Evolutionary conservation across 2,797 vertebrate species (phyloP).

Genomic region (Oryzias sinensis): DNA sequence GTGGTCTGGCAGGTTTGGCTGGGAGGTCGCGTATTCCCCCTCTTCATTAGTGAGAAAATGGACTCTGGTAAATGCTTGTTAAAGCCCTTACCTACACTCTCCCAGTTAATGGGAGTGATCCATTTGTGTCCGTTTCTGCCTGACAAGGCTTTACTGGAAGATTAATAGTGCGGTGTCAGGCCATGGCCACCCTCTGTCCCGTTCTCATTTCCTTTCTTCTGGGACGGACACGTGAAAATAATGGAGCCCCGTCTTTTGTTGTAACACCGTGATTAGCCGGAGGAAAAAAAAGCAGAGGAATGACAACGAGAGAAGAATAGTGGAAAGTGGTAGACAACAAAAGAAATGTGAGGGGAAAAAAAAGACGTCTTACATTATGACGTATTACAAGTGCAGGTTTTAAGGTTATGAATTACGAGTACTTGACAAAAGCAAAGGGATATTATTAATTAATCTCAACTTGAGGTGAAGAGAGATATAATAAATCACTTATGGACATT

Average conservation of each 20-base stretch:
- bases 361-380: constrained; percentile 51
- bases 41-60: constrained; percentile 99
- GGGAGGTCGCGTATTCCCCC: constrained; percentile 95
- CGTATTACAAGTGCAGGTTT: constrained; percentile 66
- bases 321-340: constrained; percentile 73
- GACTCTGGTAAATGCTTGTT: constrained; percentile 99
- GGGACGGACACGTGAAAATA: constrained; percentile 90
- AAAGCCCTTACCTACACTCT: constrained; percentile 99
- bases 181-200: constrained; percentile 95
- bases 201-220: constrained; percentile 99
- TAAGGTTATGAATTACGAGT: constrained; percentile 67
- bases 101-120: constrained; percentile 98
- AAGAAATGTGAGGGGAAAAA: constrained; percentile 57
- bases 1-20: constrained; percentile 91
- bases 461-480: constrained; percentile 61
- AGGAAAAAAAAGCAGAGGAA: constrained; percentile 80
- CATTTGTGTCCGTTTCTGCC: constrained; percentile 99
- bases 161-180: constrained; percentile 99
- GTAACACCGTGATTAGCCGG: constrained; percentile 91
- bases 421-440: constrained; percentile 64
- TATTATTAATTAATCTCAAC: constrained; percentile 79
- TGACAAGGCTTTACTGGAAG: constrained; percentile 99
- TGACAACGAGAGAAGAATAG: constrained; percentile 57
- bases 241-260: constrained; percentile 96
- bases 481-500: constrained; percentile 75